Conservation (phyloP, 2,797 vertebrate genomes). For the Notamacropus eugenii region DNA sequence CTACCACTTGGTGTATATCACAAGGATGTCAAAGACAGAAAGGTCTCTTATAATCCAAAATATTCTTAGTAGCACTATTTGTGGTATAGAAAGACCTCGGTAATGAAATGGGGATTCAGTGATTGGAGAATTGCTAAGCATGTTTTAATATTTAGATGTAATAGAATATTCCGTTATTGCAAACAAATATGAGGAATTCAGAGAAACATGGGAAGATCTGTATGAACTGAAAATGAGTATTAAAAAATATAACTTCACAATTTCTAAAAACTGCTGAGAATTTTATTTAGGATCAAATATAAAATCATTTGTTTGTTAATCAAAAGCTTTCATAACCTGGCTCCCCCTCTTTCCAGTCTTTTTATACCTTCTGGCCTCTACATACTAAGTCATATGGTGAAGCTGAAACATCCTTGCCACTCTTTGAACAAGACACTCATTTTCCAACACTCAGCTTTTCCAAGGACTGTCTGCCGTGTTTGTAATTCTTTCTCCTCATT, state of each 20-base stretch:
- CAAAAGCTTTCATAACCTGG: not conserved
- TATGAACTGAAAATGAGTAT: not conserved
- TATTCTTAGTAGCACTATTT: not conserved
- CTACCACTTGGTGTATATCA: not conserved
- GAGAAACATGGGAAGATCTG: not conserved
- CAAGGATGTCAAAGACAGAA: not conserved
- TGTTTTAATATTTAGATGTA: not conserved
- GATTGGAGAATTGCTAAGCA: not conserved
- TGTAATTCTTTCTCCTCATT: not conserved
- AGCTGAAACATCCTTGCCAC: not conserved
- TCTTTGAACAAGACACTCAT: not conserved
- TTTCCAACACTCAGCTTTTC: not conserved
- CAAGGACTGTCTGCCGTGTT: not conserved
- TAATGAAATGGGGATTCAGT: not conserved
- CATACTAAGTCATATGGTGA: not conserved
- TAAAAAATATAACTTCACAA: not conserved
- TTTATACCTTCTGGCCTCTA: not conserved
- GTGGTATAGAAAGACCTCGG: not conserved
- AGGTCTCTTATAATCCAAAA: not conserved
- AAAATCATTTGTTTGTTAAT: not conserved
- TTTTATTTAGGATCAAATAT: not conserved
- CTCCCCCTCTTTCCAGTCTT: not conserved
- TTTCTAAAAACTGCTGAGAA: not conserved
- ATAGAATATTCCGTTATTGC: not conserved
- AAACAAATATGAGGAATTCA: not conserved